phyloP scores from a whole-genome alignment of 2,113 vertebrate species.

The Actenoides lindsayi region DNA sequence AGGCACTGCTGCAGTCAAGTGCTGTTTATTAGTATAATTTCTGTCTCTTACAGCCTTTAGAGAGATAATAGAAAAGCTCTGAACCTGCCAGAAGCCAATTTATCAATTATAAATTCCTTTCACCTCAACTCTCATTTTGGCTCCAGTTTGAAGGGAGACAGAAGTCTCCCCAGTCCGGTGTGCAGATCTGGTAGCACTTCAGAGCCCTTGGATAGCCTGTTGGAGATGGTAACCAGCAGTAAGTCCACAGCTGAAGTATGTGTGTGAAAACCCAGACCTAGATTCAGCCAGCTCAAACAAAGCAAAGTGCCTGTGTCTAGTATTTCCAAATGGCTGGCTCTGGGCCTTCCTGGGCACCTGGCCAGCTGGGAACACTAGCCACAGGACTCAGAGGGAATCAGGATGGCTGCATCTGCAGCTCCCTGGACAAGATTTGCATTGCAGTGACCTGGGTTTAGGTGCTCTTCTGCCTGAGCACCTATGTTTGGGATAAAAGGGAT shows the following conservation, averaged over 20 bases:
- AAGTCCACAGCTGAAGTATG: background rate
- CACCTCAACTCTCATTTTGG: background rate
- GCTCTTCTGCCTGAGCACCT: background rate
- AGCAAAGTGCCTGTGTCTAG: constrained; percentile 7
- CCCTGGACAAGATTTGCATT: background rate
- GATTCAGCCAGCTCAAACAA: constrained; percentile 19
- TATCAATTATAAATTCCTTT: background rate
- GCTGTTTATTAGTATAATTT: background rate
- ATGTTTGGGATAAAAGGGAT: background rate
- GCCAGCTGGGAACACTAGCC: constrained; percentile 32
- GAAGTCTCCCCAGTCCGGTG: background rate
- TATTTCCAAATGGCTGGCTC: constrained; percentile 14
- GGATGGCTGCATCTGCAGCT: background rate
- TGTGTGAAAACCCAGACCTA: constrained; percentile 28
- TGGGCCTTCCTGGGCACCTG: background rate
- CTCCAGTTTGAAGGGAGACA: background rate
- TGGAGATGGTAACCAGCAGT: background rate
- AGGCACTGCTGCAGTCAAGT: background rate
- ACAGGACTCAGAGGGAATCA: background rate
- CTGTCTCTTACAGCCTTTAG: background rate
- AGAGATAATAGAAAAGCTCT: background rate
- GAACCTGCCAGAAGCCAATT: background rate
- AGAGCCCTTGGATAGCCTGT: background rate
- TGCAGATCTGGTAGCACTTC: constrained; percentile 15
- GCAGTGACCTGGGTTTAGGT: background rate